Base-by-base conservation (phyloP, 53 echinoderm and acorn worm species). In the Stichopus horrens region DNA sequence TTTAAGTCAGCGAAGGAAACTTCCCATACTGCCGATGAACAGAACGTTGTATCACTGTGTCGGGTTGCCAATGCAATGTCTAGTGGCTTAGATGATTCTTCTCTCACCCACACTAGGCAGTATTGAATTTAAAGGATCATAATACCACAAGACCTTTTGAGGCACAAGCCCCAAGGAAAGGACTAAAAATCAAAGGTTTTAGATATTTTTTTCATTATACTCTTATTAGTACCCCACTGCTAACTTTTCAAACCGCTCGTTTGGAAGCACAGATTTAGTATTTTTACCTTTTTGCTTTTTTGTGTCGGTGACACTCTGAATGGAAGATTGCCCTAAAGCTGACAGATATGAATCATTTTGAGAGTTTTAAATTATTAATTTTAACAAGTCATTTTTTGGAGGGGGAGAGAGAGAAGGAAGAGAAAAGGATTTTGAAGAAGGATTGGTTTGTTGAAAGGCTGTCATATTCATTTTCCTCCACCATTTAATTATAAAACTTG, bases 271-370 rank as follows among this genome's bases (percentile, higher is more conserved):
- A 37, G 59, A 11, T 59, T 59, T 8, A 11, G 59, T 59, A 9
- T 59, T 59, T 59, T 37, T 37, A 37, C 37, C 37, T 37, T 59
- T 59, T 59, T 59, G 11, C 59, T 59, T 59, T 11, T 16, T 71
- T 13, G 63, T 13, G 10, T 13, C 10, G 63, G 37, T 71, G 18
- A 18, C 71, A 18, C 71, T 71, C 71, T 71, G 71, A 71, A 71
- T 71, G 19, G 19, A 71, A 20, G 71, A 71, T 71, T 71, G 18
- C 71, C 71, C 71, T 71, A 13, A 18, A 71, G 71, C 71, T 16
- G 71, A 71, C 37, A 71, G 14, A n/a, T 68, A 71, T 71, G 71
- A 71, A 71, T 71, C 71, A 71, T 71, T 71, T 71, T 71, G 71
- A n/a, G 18, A 71, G 71, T 18, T 71, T 71, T 71, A 71, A 71